These are phyloP conservation scores for Temnopleurus reevesii DNA, from an alignment of 53 echinoderm and acorn worm species.

Conservation along the genomic window DNA sequence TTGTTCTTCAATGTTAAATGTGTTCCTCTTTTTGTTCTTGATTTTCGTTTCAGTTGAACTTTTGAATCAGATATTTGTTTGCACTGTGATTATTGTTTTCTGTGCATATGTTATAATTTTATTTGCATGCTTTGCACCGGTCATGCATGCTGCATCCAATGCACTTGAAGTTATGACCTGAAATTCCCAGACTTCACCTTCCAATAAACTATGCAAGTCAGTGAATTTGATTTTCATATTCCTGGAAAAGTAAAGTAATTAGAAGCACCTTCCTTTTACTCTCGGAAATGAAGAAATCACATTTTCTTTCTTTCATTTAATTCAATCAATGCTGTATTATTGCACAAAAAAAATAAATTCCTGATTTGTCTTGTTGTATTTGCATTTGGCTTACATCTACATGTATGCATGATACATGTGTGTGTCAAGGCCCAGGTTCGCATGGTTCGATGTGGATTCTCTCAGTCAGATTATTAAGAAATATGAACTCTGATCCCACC, in stretches of 20 bases:
- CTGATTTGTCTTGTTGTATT: neutral
- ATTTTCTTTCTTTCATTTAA: neutral
- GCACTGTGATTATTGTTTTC: slow-evolving; percentile 40
- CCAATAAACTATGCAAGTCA: no score
- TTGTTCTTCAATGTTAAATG: slow-evolving; percentile 36
- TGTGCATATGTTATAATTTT: neutral
- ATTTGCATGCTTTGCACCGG: slow-evolving; percentile 53
- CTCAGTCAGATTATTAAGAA: neutral
- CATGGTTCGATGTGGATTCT: slow-evolving; percentile 19
- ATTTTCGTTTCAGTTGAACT: neutral
- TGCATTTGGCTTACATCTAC: neutral
- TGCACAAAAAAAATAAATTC: neutral
- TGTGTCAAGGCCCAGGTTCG: neutral
- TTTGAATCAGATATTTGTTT: slow-evolving; percentile 22
- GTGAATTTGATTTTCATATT: no score
- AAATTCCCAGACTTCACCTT: no score
- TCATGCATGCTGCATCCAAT: slow-evolving; percentile 41
- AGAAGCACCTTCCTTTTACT: no score
- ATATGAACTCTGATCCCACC: slow-evolving; percentile 23
- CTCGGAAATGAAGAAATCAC: neutral
- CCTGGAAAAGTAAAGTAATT: no score
- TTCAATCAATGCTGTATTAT: neutral
- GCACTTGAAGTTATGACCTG: neutral
- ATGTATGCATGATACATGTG: slow-evolving; percentile 1
- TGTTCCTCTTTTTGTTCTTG: neutral